Evolutionary conservation across 2,888 invertebrate species (phyloP).

Genomic region (Drosophila hamatofila): DNA sequence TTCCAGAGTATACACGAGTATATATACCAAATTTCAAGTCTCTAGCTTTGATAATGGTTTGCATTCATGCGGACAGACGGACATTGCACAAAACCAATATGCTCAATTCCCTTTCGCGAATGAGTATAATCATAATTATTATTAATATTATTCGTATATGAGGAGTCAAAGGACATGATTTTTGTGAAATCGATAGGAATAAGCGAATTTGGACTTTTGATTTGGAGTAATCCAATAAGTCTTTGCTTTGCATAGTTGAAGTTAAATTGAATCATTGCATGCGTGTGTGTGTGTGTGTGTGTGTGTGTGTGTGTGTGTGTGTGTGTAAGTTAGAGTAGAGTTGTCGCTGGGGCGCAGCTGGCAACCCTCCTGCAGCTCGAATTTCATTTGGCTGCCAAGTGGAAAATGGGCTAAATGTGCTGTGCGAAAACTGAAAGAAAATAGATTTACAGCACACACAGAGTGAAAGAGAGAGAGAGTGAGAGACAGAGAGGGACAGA

Average conservation of each 20-base stretch:
- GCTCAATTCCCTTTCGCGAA: too few species aligned
- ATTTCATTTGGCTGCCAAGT: constrained; percentile 20
- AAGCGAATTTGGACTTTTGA: constrained; percentile 27
- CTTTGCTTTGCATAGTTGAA: constrained; percentile 27
- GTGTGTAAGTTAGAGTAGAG: not conserved
- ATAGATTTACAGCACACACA: constrained; percentile 22
- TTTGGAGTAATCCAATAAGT: constrained; percentile 1
- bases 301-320: not conserved
- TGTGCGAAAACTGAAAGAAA: constrained; percentile 42
- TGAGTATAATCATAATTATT: too few species aligned
- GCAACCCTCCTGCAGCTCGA: constrained; percentile 8
- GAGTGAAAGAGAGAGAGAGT: too few species aligned
- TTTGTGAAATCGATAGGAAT: constrained; percentile 27
- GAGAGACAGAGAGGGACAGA: not conserved
- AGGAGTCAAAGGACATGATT: not conserved
- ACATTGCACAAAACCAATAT: too few species aligned
- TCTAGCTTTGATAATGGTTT: too few species aligned
- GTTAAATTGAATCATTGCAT: constrained; percentile 59
- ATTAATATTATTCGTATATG: too few species aligned
- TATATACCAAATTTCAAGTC: too few species aligned
- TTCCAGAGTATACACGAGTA: too few species aligned
- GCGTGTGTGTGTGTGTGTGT: not conserved
- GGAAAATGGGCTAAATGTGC: constrained; percentile 52
- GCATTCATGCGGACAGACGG: too few species aligned
- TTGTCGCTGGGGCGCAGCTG: constrained; percentile 4